Evolutionary conservation across 2,888 invertebrate species (phyloP).

Genomic region (Coelopa pilipes): DNA sequence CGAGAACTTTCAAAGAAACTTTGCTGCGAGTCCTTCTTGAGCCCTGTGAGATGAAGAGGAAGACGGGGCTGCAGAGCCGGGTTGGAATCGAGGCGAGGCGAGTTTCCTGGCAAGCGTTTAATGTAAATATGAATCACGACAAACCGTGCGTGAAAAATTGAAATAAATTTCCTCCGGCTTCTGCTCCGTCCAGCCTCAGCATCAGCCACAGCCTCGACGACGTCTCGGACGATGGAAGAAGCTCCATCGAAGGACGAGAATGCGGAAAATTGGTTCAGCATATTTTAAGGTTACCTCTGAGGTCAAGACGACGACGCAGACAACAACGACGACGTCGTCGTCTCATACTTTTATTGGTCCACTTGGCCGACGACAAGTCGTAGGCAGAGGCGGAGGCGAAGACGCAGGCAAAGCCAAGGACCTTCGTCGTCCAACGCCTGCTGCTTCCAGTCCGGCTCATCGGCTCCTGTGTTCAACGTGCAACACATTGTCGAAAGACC

Average conservation of each 20-base stretch:
- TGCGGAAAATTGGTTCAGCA: constrained; percentile 17
- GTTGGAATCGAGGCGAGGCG: neutral
- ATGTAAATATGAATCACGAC: constrained; percentile 45
- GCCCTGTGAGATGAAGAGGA: neutral
- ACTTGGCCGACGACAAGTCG: neutral
- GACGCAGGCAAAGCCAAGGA: neutral
- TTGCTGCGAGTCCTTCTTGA: neutral
- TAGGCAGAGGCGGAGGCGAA: neutral
- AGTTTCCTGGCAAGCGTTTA: constrained; percentile 35
- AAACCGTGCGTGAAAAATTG: constrained; percentile 43
- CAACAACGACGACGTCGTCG: neutral
- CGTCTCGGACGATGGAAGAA: neutral
- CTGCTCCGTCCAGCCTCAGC: neutral
- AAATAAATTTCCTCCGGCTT: constrained; percentile 13
- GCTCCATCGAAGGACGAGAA: too few relatives aligned
- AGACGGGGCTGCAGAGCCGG: too few relatives aligned
- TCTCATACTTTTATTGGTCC: constrained; percentile 12
- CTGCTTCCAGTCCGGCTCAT: neutral
- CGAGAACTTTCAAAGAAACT: neutral
- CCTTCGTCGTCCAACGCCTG: neutral
- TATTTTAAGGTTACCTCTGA: constrained; percentile 22
- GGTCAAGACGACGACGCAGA: neutral
- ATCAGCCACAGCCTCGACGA: neutral
- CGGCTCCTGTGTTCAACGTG: too few relatives aligned
- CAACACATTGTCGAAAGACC: too few relatives aligned